Conservation (phyloP, 2,113 vertebrate genomes). For the Aleadryas rufinucha region DNA sequence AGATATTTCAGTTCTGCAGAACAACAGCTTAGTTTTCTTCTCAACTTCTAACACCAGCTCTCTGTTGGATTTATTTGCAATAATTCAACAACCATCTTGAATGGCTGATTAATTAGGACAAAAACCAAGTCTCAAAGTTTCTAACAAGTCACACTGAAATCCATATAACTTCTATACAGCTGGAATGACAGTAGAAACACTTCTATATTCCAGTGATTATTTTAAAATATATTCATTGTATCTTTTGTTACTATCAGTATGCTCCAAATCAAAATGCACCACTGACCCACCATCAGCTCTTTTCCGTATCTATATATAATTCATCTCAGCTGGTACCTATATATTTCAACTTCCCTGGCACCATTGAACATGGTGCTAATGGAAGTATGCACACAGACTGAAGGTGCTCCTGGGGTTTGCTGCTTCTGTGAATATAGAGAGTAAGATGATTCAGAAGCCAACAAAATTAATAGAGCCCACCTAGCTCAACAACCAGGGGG, state of each 20-base stretch:
- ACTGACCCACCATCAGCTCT: neutral
- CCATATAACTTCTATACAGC: neutral
- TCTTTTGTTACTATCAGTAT: neutral
- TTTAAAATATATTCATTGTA: neutral
- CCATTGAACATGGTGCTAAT: neutral
- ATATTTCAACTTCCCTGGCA: neutral
- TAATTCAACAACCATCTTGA: neutral
- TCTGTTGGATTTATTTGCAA: neutral
- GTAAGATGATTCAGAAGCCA: neutral
- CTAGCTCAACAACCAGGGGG: neutral
- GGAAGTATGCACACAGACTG: rapidly evolving
- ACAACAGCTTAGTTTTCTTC: neutral
- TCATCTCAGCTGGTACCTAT: neutral
- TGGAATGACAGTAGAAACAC: neutral
- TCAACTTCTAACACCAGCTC: neutral
- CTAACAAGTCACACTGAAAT: neutral
- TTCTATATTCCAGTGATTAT: neutral
- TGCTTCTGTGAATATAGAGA: neutral
- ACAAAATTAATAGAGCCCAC: neutral
- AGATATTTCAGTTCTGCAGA: neutral
- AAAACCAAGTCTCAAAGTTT: neutral
- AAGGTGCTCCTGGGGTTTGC: neutral
- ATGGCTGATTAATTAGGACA: neutral
- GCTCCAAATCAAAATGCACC: neutral
- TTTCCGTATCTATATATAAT: neutral